phyloP scores from a whole-genome alignment of 1,140 invertebrate genomes.

The Habropoda laboriosa region DNA sequence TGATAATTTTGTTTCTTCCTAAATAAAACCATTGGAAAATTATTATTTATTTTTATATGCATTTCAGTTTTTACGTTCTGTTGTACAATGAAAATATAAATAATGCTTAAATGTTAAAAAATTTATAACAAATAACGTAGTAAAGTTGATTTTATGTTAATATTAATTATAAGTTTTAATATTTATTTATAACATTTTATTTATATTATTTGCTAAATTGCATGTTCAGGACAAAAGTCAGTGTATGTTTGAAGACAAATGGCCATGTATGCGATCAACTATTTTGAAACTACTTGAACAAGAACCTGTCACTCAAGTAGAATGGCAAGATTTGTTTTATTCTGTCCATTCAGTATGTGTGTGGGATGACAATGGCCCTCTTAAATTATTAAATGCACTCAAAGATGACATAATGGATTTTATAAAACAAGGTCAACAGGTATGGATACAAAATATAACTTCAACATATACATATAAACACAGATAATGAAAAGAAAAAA shows the following conservation, averaged over 20 bases:
- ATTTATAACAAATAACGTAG: neutral
- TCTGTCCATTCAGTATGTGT: conserved; percentile 96
- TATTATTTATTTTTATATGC: neutral
- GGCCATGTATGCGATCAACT: conserved; percentile 96
- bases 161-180: neutral
- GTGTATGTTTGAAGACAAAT: conserved; percentile 95
- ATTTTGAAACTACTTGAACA: conserved; percentile 96
- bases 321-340: conserved; percentile 99
- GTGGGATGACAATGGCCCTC: conserved; percentile 97
- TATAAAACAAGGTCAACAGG: conserved; percentile 95
- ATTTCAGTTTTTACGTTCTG: neutral
- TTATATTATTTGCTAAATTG: neutral
- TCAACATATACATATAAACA: neutral
- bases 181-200: neutral
- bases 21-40: neutral
- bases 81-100: neutral
- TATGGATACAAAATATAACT: conserved; percentile 76
- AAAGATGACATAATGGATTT: conserved; percentile 97
- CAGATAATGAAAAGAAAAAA: neutral
- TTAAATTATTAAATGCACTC: conserved; percentile 93
- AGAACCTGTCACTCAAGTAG: conserved; percentile 94
- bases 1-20: neutral
- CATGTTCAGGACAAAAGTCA: conserved; percentile 78
- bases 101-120: neutral
- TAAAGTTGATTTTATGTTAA: neutral